phyloP scores from a whole-genome alignment of 2,113 vertebrate genomes.

The Polyodon spathula region DNA sequence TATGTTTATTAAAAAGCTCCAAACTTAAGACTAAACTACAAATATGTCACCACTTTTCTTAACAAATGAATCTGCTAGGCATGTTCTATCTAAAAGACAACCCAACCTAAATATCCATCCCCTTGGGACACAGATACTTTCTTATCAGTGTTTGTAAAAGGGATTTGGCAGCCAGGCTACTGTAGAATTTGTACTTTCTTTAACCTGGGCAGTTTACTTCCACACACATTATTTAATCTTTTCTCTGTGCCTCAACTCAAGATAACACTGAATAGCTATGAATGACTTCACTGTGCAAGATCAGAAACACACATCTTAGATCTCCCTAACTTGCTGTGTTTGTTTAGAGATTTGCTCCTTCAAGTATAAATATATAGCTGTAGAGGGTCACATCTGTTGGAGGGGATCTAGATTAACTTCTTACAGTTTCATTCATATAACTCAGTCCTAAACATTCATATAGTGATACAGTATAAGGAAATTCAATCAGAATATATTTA shows the following conservation, averaged over 20 bases:
- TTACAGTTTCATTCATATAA: background rate
- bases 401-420: background rate
- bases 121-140: slow-evolving; percentile 48
- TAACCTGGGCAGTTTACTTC: slow-evolving; percentile 32
- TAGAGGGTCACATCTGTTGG: background rate
- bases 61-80: slow-evolving; percentile 56
- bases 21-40: slow-evolving; percentile 33
- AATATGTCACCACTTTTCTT: slow-evolving; percentile 36
- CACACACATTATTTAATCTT: slow-evolving; percentile 49
- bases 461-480: too few species aligned
- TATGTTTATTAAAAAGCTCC: too few species aligned
- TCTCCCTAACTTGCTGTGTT: slow-evolving; percentile 3
- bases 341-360: background rate
- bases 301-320: slow-evolving; percentile 8
- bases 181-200: slow-evolving; percentile 25
- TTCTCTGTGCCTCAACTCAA: slow-evolving; percentile 35
- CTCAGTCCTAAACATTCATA: background rate
- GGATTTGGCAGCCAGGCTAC: slow-evolving; percentile 47
- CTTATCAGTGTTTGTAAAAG: slow-evolving; percentile 56
- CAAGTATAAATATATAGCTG: slow-evolving; percentile 1
- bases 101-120: slow-evolving; percentile 31
- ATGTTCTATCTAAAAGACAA: slow-evolving; percentile 39
- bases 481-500: too few species aligned
- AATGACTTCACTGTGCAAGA: slow-evolving; percentile 24
- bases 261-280: slow-evolving; percentile 38